A percentile compares a stretch with the other conserved stretches of the same genome.
Conservation (phyloP, 2,888 invertebrate genomes). For the Balanococcus diminutus region DNA sequence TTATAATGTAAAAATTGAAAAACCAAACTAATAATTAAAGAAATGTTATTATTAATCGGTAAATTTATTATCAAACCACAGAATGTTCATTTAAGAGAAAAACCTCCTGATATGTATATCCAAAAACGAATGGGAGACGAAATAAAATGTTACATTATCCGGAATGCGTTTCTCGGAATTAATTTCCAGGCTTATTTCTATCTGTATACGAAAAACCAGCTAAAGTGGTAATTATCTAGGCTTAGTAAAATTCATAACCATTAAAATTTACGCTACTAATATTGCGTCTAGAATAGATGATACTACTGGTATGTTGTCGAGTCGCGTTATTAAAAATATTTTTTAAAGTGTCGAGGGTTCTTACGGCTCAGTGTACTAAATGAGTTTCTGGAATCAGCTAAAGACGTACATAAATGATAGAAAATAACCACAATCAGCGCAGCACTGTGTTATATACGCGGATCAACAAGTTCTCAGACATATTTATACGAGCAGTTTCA, state of each 20-base stretch:
- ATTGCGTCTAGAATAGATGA: neutral
- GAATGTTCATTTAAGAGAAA: neutral
- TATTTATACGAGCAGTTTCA: neutral
- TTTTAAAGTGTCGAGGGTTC: neutral
- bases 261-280: constrained; percentile 23
- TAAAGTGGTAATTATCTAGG: constrained; percentile 4
- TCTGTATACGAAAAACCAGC: neutral
- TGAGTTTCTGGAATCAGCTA: neutral
- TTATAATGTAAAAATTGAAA: neutral
- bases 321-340: neutral
- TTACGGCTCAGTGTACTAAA: neutral
- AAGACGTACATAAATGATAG: neutral
- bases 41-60: neutral
- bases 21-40: neutral
- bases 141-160: neutral
- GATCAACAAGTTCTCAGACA: neutral
- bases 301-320: neutral
- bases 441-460: no score
- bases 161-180: neutral
- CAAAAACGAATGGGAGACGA: neutral
- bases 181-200: neutral
- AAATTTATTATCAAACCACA: neutral
- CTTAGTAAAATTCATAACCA: constrained; percentile 12
- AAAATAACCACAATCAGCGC: neutral
- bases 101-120: neutral